Conservation (phyloP, 2,888 invertebrate species). For the Pandemis heparana region DNA sequence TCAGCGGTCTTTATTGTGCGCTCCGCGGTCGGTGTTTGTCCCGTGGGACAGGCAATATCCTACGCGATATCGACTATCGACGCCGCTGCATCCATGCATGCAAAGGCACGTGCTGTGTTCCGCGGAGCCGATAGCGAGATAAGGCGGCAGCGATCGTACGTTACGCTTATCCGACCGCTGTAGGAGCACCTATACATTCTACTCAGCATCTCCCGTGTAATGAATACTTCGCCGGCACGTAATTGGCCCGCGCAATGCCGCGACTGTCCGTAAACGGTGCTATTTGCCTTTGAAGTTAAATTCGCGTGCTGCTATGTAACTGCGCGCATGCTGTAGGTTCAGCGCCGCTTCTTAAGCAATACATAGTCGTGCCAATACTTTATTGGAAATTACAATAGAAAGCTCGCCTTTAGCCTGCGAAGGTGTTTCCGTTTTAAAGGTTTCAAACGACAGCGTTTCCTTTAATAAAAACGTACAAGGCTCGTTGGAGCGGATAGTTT, state of each 20-base stretch:
- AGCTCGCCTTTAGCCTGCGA: conserved; percentile 29
- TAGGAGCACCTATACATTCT: conserved; percentile 69
- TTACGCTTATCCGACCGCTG: conserved; percentile 69
- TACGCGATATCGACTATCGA: conserved; percentile 68
- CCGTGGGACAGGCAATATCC: conserved; percentile 65
- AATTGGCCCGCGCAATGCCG: conserved; percentile 66
- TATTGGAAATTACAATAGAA: conserved; percentile 44
- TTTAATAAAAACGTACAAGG: conserved; percentile 57
- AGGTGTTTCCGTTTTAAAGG: conserved; percentile 41
- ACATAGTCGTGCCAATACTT: conserved; percentile 50
- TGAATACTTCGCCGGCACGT: conserved; percentile 72
- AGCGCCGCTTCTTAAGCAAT: conserved; percentile 52
- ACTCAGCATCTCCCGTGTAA: conserved; percentile 68
- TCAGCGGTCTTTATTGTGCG: conserved; percentile 67
- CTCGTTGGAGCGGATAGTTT: conserved; percentile 55
- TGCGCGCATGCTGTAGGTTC: conserved; percentile 48
- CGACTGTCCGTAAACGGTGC: conserved; percentile 60
- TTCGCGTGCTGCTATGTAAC: conserved; percentile 47
- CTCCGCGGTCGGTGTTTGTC: conserved; percentile 54
- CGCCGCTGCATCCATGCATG: conserved; percentile 65
- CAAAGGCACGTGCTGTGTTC: conserved; percentile 74
- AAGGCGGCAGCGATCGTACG: conserved; percentile 71
- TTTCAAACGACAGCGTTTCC: conserved; percentile 38
- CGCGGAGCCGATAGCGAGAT: conserved; percentile 69
- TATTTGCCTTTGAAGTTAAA: conserved; percentile 56